Evolutionary conservation across 1,140 invertebrate genomes (phyloP), one percentile per base, ranked within the genome.

Genomic region (Brachionus manjavacas): DNA sequence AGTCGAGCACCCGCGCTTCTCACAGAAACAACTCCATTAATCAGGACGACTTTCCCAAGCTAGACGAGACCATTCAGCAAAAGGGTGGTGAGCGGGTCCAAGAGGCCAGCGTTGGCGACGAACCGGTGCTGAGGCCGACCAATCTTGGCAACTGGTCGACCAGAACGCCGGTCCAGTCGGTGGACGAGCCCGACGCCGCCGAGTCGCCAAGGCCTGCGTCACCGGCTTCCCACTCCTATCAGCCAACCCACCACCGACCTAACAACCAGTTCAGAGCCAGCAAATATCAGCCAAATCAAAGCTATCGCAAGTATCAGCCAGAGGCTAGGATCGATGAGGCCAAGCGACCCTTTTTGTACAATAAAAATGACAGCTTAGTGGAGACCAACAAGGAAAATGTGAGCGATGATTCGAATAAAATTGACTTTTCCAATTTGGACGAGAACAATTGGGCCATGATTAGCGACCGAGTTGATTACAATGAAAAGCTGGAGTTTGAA

Each of bases 1-100:
- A 49, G 23, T 14, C 72, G 31, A 68, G 23, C 23, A n/a, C 4
- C 12, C 66, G 16, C 25, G 8, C 3, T 8, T 49, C n/a, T 8
- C 31, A 76, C 31, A 8, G 72, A 25, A 49, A 46, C 46, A 76
- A 72, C 16, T 76, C 72, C 4, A 76, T 49, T n/a, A 76, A 49
- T 28, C 72, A 76, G 25, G 41, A 76, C 23, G 72, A 76, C 20
- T 76, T 76, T 76, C 72, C 72, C 14, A 76, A 76, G 49, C 49
- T 76, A n/a, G 72, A 76, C 72, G 72, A 76, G 49, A 46, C 72
- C 4, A 11, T 49, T n/a, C 43, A 49, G 20, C 52, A 60, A 20
- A 14, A 43, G 16, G 46, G 20, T 14, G 72, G 31, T 4, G 28
- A 49, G 20, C 72, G 41, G 23, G 72, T 4, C 7, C 31, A 49